phyloP scores from a whole-genome alignment of 2,888 invertebrate genomes.

The Leucoma salicis region DNA sequence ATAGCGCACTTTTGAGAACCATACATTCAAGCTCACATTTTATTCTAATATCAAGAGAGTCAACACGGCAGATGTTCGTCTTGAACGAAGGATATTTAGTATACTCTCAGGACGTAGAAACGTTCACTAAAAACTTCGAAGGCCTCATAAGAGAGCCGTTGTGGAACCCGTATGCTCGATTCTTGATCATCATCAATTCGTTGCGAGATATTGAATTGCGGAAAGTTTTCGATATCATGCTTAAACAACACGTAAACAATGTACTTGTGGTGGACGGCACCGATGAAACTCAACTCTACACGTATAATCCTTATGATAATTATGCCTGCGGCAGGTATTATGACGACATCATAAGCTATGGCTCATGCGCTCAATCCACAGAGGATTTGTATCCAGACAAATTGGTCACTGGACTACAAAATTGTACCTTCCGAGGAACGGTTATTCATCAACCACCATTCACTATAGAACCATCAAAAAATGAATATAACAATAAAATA shows the following conservation, averaged over 20 bases:
- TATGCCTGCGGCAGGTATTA: slow-evolving; percentile 1
- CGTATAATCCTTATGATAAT: slow-evolving; percentile 45
- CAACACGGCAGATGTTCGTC: slow-evolving; percentile 2
- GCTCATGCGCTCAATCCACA: neutral
- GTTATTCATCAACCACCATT: neutral
- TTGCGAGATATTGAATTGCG: slow-evolving; percentile 14
- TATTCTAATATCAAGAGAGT: slow-evolving; percentile 9
- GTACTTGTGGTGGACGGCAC: slow-evolving; percentile 44
- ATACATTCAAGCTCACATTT: slow-evolving; percentile 10
- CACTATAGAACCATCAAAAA: slow-evolving; percentile 1
- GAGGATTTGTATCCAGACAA: slow-evolving; percentile 1
- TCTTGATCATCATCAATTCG: slow-evolving; percentile 38
- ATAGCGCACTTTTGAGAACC: slow-evolving; percentile 13
- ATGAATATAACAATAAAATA: slow-evolving; percentile 3
- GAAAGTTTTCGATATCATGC: neutral
- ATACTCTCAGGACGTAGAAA: slow-evolving; percentile 8
- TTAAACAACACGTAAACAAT: slow-evolving; percentile 13
- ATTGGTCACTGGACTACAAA: slow-evolving; percentile 1
- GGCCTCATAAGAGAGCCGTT: slow-evolving; percentile 30
- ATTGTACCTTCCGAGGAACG: neutral
- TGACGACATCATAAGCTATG: neutral
- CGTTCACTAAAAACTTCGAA: slow-evolving; percentile 27
- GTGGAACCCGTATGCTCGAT: slow-evolving; percentile 46
- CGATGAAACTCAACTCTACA: slow-evolving; percentile 40
- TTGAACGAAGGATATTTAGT: slow-evolving; percentile 25